Evolutionary conservation across 2,888 invertebrate species (phyloP), one percentile per base, ranked within the genome.

Genomic region (Aelia acuminata): DNA sequence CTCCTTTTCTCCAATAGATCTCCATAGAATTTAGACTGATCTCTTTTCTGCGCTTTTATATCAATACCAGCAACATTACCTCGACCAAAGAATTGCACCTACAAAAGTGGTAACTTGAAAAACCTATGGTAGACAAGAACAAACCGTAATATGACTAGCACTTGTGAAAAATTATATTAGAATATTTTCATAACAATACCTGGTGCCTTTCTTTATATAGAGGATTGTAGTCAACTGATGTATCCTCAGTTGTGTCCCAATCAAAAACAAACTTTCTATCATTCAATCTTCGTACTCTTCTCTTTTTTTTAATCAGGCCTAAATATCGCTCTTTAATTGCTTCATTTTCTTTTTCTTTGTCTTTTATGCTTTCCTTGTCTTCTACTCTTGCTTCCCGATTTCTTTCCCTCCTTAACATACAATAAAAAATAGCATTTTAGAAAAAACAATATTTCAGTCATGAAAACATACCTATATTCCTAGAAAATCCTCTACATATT

Each of bases 261-360:
- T 99, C 99, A 93, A 99, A 99, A 0, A 99, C 99, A 94, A 99
- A 99, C 93, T 99, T 99, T 26, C 99, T 94, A 92, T 99, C 99
- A 93, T 99, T 99, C 75, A 99, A 93, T 90, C 99, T 94, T 31
- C 99, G 94, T 0, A 98, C 97, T 89, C 99, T 94, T 22, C 98
- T 94, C 92, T 98, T 98, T 92, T 98, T 98, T 92, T 98, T 99
- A 0, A 97, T 94, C 84, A 98, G 95, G 0, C 99, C 99, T 87
- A 99, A 93, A 92, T 99, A 99, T 10, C 99, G 94, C 92, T 99
- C 99, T 91, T 98, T 97, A 89, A 99, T 99, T 0, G 99, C 99
- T 92, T 98, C 98, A 84, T 96, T 94, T 93, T 99, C 99, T 90
- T 97, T 96, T 92, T 98, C 98, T 91, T 97, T 97, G 91, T 98